phyloP scores from a whole-genome alignment of 2,113 vertebrate species.

The Martes martes region DNA sequence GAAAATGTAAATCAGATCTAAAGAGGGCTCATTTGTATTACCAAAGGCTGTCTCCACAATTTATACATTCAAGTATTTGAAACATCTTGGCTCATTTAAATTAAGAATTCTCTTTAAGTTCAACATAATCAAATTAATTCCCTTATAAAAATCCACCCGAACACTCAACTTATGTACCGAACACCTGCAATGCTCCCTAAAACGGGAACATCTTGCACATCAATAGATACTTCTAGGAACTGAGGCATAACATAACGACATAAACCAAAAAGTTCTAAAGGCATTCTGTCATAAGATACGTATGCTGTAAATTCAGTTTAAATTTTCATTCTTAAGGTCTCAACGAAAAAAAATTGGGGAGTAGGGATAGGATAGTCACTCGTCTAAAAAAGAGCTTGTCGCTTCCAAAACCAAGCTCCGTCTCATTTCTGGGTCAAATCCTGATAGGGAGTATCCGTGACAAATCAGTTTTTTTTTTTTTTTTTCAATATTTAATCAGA shows the following conservation, averaged over 20 bases:
- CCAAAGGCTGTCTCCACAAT: not conserved
- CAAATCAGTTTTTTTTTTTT: not conserved
- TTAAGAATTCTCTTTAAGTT: not conserved
- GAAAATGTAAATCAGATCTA: not conserved
- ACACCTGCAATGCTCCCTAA: not conserved
- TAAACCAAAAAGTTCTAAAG: not conserved
- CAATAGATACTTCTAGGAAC: not conserved
- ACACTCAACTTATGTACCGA: not conserved
- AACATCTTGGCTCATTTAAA: not conserved
- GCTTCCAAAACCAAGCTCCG: not conserved
- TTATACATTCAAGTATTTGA: not conserved
- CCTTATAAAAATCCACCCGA: not conserved
- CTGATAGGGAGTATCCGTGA: not conserved
- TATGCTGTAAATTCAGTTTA: not conserved
- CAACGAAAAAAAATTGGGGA: not conserved
- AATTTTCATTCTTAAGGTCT: not conserved
- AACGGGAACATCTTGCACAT: not conserved
- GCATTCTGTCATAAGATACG: not conserved
- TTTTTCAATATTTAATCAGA: not conserved
- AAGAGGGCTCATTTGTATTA: not conserved
- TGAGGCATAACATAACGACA: not conserved
- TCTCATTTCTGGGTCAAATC: slow-evolving; percentile 7
- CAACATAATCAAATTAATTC: not conserved
- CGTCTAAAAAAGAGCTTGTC: not conserved
- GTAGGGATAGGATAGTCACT: not conserved